Evolutionary conservation across 2,888 invertebrate genomes (phyloP), one percentile per base, ranked within the genome.

Genomic region (Isoperla grammatica): DNA sequence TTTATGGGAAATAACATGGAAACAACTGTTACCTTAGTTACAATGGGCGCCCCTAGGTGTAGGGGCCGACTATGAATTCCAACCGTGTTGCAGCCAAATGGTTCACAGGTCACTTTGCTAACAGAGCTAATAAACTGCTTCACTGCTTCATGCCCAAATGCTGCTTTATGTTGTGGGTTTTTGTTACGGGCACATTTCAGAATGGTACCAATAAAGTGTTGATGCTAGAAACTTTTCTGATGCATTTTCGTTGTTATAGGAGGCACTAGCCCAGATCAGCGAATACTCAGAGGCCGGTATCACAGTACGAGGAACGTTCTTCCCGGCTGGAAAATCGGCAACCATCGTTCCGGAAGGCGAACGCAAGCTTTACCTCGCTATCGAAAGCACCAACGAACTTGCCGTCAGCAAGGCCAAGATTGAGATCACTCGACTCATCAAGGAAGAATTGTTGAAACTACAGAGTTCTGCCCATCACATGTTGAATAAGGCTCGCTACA

Each of bases 221-320:
- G n/a, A n/a, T n/a, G n/a, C n/a, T n/a, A n/a, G n/a, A n/a, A n/a
- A n/a, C n/a, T n/a, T n/a, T n/a, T n/a, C n/a, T n/a, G n/a, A n/a
- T n/a, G n/a, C n/a, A n/a, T 35, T 57, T 12, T 67, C 66, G 66
- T 57, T 58, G 64, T 73, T 74, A 11, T 79, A 91, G 87, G 99
- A 99, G 78, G 96, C 98, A 4, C 76, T 99, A 65, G 95, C 95
- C 0, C 93, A 98, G 72, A 97, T 99, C 69, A 95, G 95, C 53
- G 99, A 99, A 75, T 98, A 97, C 75, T 97, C 97, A 0, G 99
- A 99, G 74, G 99, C 98, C 0, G 99, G 99, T 39, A 90, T 99
- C 64, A 97, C 98, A 0, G 99, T 99, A 0, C 83, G 98, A 45
- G 99, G 99, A n/a, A 96, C 96, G 0, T 77, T 78, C 64, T 94